Evolutionary conservation across 2,113 vertebrate species (phyloP).

Genomic region (Gulo gulo): DNA sequence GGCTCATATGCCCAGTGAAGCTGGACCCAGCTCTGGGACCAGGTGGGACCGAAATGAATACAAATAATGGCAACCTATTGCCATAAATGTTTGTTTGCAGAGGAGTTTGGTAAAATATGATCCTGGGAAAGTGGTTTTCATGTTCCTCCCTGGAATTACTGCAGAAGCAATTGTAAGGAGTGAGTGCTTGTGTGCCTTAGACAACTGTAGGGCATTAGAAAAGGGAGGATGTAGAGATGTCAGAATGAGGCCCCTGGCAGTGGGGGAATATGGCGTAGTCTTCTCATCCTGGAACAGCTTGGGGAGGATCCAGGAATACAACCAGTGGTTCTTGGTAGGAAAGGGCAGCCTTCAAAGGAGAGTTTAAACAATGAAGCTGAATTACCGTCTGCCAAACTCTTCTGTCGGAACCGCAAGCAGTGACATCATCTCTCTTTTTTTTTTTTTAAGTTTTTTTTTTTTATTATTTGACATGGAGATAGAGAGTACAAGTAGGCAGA

Average conservation of each 20-base stretch:
- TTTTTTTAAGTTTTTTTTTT: too few species aligned
- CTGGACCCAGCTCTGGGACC: background rate
- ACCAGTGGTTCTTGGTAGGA: conserved; percentile 22
- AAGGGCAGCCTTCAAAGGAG: conserved; percentile 24
- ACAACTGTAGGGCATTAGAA: background rate
- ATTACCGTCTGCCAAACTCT: background rate
- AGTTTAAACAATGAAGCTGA: background rate
- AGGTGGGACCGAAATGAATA: conserved; percentile 50
- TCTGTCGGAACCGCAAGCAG: background rate
- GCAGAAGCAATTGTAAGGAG: conserved; percentile 15
- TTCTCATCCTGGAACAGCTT: background rate
- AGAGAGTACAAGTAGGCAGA: too few species aligned
- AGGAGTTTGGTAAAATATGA: conserved; percentile 45
- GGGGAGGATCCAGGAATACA: background rate
- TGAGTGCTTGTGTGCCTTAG: background rate
- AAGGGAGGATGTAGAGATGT: background rate
- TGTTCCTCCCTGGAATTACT: conserved; percentile 13
- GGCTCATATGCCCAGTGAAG: background rate
- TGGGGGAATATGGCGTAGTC: background rate
- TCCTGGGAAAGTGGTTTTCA: conserved; percentile 1
- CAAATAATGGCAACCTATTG: background rate
- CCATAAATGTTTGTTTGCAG: conserved; percentile 34
- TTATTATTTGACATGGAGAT: too few species aligned
- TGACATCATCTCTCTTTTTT: background rate
- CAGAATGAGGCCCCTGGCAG: background rate